Base-by-base conservation (phyloP, 2,888 invertebrate species). In the Celastrina argiolus region DNA sequence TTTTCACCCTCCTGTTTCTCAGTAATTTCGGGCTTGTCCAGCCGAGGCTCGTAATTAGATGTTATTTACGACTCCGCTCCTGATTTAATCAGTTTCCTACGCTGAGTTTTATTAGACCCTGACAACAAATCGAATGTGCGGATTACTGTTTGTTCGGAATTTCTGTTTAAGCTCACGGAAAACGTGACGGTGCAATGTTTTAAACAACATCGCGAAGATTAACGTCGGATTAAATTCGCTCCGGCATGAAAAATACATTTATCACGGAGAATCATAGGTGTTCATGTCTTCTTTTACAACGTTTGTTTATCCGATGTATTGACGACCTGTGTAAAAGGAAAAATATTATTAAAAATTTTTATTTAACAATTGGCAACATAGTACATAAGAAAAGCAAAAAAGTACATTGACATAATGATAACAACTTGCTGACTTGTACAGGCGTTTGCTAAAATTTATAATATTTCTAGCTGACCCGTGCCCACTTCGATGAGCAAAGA, bases 41-140 rank as follows among this genome's bases (percentile, higher is more conserved):
- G 36, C 39, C 18, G 12, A 18, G 36, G 39, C 18, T 36, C 61
- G 36, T 61, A 61, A 61, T 61, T 61, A 61, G 39, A 61, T 39
- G 22, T 61, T 61, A 61, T 61, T 61, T 61, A 61, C 61, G 61
- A 39, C 61, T 61, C 34, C 22, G 34, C 36, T 14, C 12, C 61
- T 61, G 22, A 39, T 61, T 39, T 61, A 39, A 61, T 61, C 61
- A 61, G 61, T 16, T 61, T 34, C 36, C 14, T 14, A 2, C 39
- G 1, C 39, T 2, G 2, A 61, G 14, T 61, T 61, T 61, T 36
- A 61, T 61, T 34, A 36, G 61, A 61, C 16, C 61, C 39, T 14
- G 18, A 58, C 58, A n/a, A 31, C 28, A 10, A 58, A 58, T 31
- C 28, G 28, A 58, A 58, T 58, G 31, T 31, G 28, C 31, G 28